phyloP scores from a whole-genome alignment of 2,113 vertebrate species.

The Chelonoidis abingdonii region DNA sequence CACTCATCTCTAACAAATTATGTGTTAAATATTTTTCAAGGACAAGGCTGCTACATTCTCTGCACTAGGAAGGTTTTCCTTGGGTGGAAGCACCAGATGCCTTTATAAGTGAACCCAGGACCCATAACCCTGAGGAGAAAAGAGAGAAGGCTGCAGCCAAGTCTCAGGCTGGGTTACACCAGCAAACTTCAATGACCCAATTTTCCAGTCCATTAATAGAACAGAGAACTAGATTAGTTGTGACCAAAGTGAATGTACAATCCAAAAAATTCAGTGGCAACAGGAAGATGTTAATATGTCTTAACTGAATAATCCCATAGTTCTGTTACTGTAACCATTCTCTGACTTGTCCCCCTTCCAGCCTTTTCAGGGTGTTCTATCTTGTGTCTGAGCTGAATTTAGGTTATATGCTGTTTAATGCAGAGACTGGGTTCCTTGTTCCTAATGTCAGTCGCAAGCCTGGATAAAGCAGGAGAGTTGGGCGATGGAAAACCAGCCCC shows the following conservation, averaged over 20 bases:
- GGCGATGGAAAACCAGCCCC: too few relatives aligned
- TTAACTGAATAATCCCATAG: background rate
- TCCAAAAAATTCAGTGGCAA: background rate
- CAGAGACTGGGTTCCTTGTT: background rate
- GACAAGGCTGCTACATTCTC: too few relatives aligned
- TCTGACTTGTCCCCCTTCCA: accelerated
- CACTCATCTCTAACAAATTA: too few relatives aligned
- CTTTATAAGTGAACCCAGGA: too few relatives aligned
- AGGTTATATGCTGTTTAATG: background rate
- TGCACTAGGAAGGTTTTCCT: too few relatives aligned
- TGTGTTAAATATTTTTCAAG: too few relatives aligned
- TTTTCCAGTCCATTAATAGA: background rate
- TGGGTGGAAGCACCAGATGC: too few relatives aligned
- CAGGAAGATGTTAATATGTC: background rate
- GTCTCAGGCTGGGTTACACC: too few relatives aligned
- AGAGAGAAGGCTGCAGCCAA: too few relatives aligned
- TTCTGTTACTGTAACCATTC: background rate
- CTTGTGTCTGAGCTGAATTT: background rate
- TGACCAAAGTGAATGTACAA: background rate
- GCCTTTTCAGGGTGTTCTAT: background rate
- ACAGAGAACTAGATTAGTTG: background rate
- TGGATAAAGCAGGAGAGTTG: too few relatives aligned
- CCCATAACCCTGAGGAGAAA: too few relatives aligned
- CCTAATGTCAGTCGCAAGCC: too few relatives aligned
- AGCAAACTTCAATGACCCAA: background rate